phyloP scores from a whole-genome alignment of 2,888 invertebrate genomes.

The Tiphia femorata region DNA sequence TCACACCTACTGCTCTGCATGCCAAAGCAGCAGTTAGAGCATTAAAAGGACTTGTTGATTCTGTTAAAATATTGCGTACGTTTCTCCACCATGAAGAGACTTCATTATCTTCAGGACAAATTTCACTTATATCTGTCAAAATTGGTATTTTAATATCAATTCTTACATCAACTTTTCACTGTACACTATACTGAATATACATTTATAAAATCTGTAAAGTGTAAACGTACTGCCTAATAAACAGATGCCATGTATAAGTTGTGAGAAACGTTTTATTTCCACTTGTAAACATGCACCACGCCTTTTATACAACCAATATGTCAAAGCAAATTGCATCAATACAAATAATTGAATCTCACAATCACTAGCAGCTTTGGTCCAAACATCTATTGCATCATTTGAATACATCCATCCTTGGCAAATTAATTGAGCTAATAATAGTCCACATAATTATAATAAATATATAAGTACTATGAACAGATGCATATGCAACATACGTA shows the following conservation, averaged over 20 bases:
- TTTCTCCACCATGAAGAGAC: slow-evolving; percentile 87
- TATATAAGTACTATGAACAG: slow-evolving; percentile 1
- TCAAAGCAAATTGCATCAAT: slow-evolving; percentile 79
- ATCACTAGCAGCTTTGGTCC: slow-evolving; percentile 66
- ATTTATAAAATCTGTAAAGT: neutral
- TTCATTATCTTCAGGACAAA: slow-evolving; percentile 77
- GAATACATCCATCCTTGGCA: slow-evolving; percentile 67
- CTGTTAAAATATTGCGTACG: slow-evolving; percentile 79
- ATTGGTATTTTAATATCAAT: slow-evolving; percentile 5
- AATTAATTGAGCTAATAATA: slow-evolving; percentile 63
- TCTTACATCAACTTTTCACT: too few species aligned
- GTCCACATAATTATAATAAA: slow-evolving; percentile 7
- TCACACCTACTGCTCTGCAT: slow-evolving; percentile 81
- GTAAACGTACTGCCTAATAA: slow-evolving; percentile 71
- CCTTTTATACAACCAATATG: slow-evolving; percentile 77
- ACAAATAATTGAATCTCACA: slow-evolving; percentile 75
- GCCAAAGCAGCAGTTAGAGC: slow-evolving; percentile 87
- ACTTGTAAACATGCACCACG: slow-evolving; percentile 70
- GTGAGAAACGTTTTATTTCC: slow-evolving; percentile 79
- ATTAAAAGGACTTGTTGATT: slow-evolving; percentile 81
- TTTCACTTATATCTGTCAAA: slow-evolving; percentile 69
- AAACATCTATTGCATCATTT: slow-evolving; percentile 60
- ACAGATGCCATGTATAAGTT: slow-evolving; percentile 77
- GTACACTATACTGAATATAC: neutral
- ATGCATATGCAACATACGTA: slow-evolving; percentile 1